Percentiles rank a stretch among this genome's conserved stretches.
phyloP scores from a whole-genome alignment of 1,140 invertebrate species.

The Diachasmimorpha longicaudata region DNA sequence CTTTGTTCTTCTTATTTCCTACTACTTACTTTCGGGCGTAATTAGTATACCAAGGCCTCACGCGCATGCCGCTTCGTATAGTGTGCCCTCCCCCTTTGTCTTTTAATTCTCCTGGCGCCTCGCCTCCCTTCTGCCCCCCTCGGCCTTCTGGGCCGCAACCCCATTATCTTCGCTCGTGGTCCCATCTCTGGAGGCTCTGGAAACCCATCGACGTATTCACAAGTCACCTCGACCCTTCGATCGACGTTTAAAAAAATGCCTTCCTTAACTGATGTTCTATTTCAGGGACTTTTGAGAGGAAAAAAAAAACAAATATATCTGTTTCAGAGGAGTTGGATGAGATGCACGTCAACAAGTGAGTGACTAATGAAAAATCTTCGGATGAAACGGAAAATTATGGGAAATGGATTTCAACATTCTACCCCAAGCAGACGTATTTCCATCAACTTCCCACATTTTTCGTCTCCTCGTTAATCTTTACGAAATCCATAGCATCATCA shows the following conservation, averaged over 20 bases:
- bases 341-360: not conserved
- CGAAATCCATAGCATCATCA: constrained; percentile 12
- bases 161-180: not conserved
- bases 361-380: not conserved
- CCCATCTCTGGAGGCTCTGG: not conserved
- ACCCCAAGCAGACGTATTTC: not conserved
- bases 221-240: not conserved
- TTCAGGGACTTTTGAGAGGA: too few relatives aligned
- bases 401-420: not conserved
- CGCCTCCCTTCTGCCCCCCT: not conserved
- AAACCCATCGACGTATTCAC: not conserved
- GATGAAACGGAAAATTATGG: not conserved
- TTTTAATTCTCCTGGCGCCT: constrained; percentile 2
- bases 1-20: not conserved
- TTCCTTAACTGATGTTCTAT: too few relatives aligned
- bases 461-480: not conserved
- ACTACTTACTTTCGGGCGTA: constrained; percentile 34
- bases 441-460: constrained; percentile 1
- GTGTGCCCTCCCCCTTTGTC: constrained; percentile 37
- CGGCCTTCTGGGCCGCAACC: too few relatives aligned
- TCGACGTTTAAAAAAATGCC: too few relatives aligned
- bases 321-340: not conserved
- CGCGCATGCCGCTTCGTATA: constrained; percentile 45
- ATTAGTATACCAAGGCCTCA: constrained; percentile 48
- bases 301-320: not conserved